These are phyloP conservation scores for Spatulosminthurus flaviceps DNA, from an alignment of 2,888 invertebrate species.

Conservation along the genomic window DNA sequence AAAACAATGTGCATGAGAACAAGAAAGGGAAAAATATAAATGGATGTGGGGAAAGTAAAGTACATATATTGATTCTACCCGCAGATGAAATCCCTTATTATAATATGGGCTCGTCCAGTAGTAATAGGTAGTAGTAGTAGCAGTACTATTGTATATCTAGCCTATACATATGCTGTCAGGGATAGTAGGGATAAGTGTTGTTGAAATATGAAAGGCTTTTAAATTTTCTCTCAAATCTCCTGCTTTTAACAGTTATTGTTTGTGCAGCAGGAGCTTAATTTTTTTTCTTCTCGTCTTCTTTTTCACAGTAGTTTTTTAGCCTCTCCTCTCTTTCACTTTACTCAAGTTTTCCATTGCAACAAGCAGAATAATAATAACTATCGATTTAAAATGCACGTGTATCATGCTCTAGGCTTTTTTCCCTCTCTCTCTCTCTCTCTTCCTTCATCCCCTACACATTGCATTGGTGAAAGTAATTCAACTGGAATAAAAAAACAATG, in stretches of 20 bases:
- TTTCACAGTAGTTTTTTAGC: not conserved
- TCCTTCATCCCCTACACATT: too few species aligned
- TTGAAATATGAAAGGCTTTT: constrained; percentile 28
- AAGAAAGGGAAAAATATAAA: not conserved
- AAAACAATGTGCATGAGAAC: not conserved
- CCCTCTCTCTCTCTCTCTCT: not conserved
- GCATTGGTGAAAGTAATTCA: not conserved
- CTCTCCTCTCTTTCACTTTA: not conserved
- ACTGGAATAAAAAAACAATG: constrained; percentile 7
- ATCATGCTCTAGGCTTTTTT: not conserved
- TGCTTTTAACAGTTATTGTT: constrained; percentile 46
- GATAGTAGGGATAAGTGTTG: constrained; percentile 29
- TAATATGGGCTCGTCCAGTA: not conserved
- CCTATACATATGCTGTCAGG: not conserved
- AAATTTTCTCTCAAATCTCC: constrained; percentile 32
- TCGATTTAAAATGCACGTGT: constrained; percentile 15
- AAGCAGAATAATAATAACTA: constrained; percentile 7
- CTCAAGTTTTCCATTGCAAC: not conserved
- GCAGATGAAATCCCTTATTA: not conserved
- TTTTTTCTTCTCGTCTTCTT: not conserved
- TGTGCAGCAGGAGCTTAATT: constrained; percentile 2
- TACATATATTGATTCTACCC: not conserved
- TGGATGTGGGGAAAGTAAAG: not conserved
- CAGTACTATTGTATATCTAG: not conserved
- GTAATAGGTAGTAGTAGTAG: not conserved